A percentile compares a stretch with the other conserved stretches of the same genome.
These are phyloP conservation scores for Rhabdophis nuchalis DNA, from an alignment of 2,797 vertebrate species.

Conservation along the genomic window DNA sequence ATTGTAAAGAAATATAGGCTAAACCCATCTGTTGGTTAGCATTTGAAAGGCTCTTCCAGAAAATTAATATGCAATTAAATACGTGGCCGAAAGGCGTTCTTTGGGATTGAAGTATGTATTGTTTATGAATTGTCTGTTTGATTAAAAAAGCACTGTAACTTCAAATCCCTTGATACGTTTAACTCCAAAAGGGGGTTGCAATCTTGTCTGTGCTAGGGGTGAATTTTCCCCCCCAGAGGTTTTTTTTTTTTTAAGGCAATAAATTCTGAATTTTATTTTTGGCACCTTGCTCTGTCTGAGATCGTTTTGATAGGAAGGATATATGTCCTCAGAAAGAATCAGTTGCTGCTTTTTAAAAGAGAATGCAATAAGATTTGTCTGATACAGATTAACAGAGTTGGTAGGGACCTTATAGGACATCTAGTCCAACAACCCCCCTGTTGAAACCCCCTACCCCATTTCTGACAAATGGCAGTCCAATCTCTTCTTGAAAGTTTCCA, in stretches of 20 bases:
- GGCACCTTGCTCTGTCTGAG: neutral
- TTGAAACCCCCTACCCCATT: no score
- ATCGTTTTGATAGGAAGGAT: neutral
- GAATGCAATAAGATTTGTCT: no score
- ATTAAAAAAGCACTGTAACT: neutral
- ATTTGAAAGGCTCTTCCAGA: neutral
- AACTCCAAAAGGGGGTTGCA: neutral
- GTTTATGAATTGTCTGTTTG: neutral
- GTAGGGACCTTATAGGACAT: no score
- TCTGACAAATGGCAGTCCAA: no score
- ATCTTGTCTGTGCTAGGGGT: slow-evolving; percentile 2
- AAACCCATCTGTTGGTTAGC: neutral
- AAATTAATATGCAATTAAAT: slow-evolving; percentile 15
- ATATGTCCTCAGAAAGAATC: neutral
- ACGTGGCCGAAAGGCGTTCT: neutral
- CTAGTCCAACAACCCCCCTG: no score
- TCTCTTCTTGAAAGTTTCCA: no score
- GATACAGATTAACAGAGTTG: no score
- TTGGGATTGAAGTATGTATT: neutral
- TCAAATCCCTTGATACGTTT: neutral
- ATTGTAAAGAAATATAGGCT: neutral
- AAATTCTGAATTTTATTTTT: neutral
- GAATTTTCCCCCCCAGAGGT: neutral
- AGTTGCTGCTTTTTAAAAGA: neutral
- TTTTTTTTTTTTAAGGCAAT: no score